Evolutionary conservation across 2,888 invertebrate species (phyloP).

Genomic region (Nowickia ferox): DNA sequence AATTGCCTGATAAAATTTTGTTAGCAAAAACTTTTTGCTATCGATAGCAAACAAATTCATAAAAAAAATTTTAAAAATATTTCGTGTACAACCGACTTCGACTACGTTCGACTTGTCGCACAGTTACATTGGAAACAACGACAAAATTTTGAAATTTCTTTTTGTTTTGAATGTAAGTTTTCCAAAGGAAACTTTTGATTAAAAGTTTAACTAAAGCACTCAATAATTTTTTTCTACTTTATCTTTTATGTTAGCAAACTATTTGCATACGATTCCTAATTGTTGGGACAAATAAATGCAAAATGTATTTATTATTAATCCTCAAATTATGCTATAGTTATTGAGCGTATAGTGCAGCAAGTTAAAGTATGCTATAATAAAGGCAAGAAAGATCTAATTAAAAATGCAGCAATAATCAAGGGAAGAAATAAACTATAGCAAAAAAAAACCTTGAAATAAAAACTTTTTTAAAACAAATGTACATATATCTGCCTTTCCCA

Average conservation of each 20-base stretch:
- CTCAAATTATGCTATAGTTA: conserved; percentile 38
- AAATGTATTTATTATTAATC: conserved; percentile 20
- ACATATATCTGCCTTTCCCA: too few species aligned
- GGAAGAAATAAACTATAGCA: not conserved
- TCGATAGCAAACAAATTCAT: not conserved
- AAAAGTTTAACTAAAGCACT: conserved; percentile 58
- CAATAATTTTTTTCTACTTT: not conserved
- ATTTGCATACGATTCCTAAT: conserved; percentile 7
- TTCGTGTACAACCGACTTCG: not conserved
- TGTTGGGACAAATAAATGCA: conserved; percentile 34
- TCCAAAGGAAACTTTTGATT: conserved; percentile 45
- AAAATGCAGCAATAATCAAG: not conserved
- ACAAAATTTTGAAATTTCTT: too few species aligned
- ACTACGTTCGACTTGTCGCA: too few species aligned
- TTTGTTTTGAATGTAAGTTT: not conserved
- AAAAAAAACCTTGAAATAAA: too few species aligned
- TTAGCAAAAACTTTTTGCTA: not conserved
- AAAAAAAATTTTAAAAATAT: too few species aligned
- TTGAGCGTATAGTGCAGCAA: conserved; percentile 2
- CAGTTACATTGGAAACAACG: too few species aligned
- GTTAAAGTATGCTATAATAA: conserved; percentile 25
- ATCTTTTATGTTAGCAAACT: not conserved
- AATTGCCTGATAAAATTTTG: too few species aligned
- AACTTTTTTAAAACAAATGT: too few species aligned
- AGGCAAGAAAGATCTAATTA: not conserved